phyloP scores from a whole-genome alignment of 2,797 vertebrate species.

The Miichthys miiuy region DNA sequence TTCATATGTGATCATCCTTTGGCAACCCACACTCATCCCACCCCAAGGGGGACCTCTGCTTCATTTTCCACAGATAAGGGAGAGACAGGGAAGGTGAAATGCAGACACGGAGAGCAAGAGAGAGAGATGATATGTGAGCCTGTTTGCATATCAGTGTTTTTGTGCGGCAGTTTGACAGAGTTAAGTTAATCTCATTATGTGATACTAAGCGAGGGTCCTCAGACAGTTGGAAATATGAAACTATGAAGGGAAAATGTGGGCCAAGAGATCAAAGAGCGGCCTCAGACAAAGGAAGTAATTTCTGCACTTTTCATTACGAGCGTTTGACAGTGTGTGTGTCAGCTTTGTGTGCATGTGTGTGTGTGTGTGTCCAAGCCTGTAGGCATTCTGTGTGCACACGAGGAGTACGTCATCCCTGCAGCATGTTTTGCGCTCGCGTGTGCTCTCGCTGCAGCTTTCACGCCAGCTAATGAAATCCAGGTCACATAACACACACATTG shows the following conservation, averaged over 20 bases:
- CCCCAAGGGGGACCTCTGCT: not conserved
- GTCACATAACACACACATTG: slow-evolving; percentile 67
- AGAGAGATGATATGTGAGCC: not conserved
- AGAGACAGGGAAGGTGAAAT: slow-evolving; percentile 26
- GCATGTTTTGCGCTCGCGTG: slow-evolving; percentile 68
- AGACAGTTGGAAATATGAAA: slow-evolving; percentile 26
- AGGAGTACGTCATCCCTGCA: slow-evolving; percentile 62
- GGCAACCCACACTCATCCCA: slow-evolving; percentile 25
- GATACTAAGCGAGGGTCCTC: slow-evolving; percentile 25
- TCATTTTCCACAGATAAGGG: slow-evolving; percentile 27
- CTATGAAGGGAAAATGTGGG: slow-evolving; percentile 45
- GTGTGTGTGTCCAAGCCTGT: not conserved
- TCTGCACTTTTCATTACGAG: slow-evolving; percentile 28
- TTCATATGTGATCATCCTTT: slow-evolving; percentile 34
- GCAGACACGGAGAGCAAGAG: slow-evolving; percentile 4
- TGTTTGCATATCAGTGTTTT: slow-evolving; percentile 23
- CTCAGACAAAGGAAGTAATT: slow-evolving; percentile 28
- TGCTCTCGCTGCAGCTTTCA: slow-evolving; percentile 67
- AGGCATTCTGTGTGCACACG: slow-evolving; percentile 33
- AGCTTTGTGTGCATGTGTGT: slow-evolving; percentile 11
- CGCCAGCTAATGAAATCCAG: slow-evolving; percentile 74
- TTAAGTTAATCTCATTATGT: slow-evolving; percentile 50
- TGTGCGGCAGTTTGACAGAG: slow-evolving; percentile 13
- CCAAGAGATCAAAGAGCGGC: slow-evolving; percentile 52
- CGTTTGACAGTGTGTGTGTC: slow-evolving; percentile 24